Base-by-base conservation (phyloP, 2,113 vertebrate genomes). In the Serinus canaria region DNA sequence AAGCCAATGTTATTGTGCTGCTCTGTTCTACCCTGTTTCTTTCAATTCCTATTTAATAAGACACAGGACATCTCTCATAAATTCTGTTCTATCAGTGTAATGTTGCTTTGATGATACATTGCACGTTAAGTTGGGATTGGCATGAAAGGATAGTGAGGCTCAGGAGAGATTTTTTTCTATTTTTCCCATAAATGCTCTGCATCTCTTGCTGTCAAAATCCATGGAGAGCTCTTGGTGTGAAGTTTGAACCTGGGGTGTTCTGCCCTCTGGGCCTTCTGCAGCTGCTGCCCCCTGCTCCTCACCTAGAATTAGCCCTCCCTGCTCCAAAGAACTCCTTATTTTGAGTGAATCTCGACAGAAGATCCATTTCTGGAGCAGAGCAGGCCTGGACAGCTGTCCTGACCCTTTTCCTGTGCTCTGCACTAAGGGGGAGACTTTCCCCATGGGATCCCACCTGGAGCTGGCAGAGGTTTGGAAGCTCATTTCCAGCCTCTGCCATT, bases 31-130 rank as follows among this genome's bases (percentile, higher is more conserved):
- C 78, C 35, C 73, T 78, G 84, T 94, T 96, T 86, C 89, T 93
- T 96, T 94, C 95, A 96, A 76, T 91, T 94, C 86, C 68, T 74
- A 15, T 76, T 78, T 94, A 92, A 69, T 85, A 90, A 80, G 92
- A 88, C 84, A 47, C 37, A 75, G 83, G 93, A 90, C 75, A 92
- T 86, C 85, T 85, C 78, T 97, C 96, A 95, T 96, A 92, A 96
- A 95, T 96, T 95, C 90, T 37, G 0, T 75, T 41, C 83, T 86
- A 84, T 87, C 92, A 79, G 58, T 56, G 91, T 55, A 85, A 90
- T 77, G 94, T 95, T 94, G 77, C 93, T 95, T 92, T 92, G 89
- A 84, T 95, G 89, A 94, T 93, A 31, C 43, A 90, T 79, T 81
- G 58, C 69, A 37, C 75, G 83, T 63, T 62, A 87, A 96, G 89